Percentiles rank a stretch among this genome's conserved stretches.
These are phyloP conservation scores for Myotis pilosus DNA, from an alignment of 2,797 vertebrate species.

Conservation along the genomic window DNA sequence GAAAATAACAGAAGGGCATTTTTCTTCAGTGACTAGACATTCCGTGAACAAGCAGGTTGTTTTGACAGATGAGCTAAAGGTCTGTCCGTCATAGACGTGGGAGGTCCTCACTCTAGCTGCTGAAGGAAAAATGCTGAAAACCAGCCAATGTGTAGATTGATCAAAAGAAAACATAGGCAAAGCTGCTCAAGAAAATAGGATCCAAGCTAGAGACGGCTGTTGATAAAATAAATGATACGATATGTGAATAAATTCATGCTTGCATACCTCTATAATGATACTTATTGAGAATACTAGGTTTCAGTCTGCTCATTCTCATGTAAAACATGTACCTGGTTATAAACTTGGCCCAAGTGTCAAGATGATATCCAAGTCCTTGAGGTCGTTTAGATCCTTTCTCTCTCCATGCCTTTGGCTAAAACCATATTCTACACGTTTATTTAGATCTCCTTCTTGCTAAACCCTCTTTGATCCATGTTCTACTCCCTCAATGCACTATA, in stretches of 20 bases:
- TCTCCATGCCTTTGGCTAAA: not conserved
- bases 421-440: not conserved
- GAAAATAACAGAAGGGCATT: slow-evolving; percentile 57
- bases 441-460: fast-evolving
- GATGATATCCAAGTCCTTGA: not conserved
- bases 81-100: slow-evolving; percentile 59
- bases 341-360: not conserved
- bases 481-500: not conserved
- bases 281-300: not conserved
- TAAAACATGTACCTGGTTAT: not conserved
- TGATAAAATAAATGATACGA: not conserved
- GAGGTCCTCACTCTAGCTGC: slow-evolving; percentile 27
- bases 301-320: not conserved
- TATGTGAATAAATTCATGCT: not conserved
- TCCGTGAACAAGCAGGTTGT: slow-evolving; percentile 60
- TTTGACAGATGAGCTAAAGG: slow-evolving; percentile 66
- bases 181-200: slow-evolving; percentile 4
- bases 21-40: slow-evolving; percentile 59
- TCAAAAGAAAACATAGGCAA: slow-evolving; percentile 32
- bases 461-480: not conserved
- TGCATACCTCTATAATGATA: not conserved
- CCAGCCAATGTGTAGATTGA: not conserved
- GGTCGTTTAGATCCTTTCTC: not conserved
- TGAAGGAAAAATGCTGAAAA: slow-evolving; percentile 53
- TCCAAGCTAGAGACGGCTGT: not conserved